phyloP scores from a whole-genome alignment of 2,797 vertebrate genomes.

The Parambassis ranga region DNA sequence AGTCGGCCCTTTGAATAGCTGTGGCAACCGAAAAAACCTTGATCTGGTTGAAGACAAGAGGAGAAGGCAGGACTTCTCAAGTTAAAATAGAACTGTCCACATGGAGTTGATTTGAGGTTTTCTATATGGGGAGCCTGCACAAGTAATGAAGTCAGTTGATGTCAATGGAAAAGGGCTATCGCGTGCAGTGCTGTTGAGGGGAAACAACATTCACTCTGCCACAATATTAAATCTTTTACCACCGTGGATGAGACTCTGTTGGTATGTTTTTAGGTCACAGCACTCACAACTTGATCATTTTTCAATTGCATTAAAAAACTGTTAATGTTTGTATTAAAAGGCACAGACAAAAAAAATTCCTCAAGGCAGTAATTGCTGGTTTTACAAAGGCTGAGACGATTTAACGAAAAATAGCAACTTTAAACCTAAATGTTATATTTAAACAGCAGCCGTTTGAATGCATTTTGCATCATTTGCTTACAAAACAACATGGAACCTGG shows the following conservation, averaged over 20 bases:
- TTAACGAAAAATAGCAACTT: no score
- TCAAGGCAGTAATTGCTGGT: background rate
- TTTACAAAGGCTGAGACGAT: no score
- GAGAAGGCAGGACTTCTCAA: conserved; percentile 52
- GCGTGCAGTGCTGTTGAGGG: conserved; percentile 63
- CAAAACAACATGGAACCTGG: no score
- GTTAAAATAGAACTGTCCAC: conserved; percentile 78
- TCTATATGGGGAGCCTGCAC: conserved; percentile 69
- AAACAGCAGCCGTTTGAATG: no score
- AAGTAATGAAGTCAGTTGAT: conserved; percentile 58
- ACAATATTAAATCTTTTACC: conserved; percentile 62
- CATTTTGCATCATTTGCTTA: no score
- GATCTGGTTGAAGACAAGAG: conserved; percentile 70
- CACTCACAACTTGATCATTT: conserved; percentile 1
- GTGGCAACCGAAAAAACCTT: conserved; percentile 62
- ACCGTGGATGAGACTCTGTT: no score
- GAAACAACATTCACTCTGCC: conserved; percentile 42
- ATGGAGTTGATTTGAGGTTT: conserved; percentile 81
- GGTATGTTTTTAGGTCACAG: no score
- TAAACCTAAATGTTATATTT: no score
- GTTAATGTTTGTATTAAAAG: no score
- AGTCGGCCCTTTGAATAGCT: conserved; percentile 67
- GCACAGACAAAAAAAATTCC: background rate
- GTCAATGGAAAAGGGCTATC: conserved; percentile 59
- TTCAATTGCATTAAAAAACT: background rate